Conservation (phyloP, 2,888 invertebrate genomes). For the Caenorhabditis japonica region DNA sequence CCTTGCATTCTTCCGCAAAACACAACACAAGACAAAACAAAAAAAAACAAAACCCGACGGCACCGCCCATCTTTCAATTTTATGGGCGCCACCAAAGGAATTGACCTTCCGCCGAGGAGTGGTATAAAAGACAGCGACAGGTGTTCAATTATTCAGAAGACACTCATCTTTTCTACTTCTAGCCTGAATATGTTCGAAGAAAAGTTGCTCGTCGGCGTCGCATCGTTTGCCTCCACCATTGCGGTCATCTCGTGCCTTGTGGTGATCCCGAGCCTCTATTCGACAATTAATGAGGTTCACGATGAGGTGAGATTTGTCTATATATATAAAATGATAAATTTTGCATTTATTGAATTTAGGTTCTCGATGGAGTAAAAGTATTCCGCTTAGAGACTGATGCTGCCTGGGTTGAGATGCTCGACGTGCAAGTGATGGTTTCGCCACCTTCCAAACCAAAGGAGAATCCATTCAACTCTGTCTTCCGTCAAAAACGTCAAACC, state of each 20-base stretch:
- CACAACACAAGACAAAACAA: neutral
- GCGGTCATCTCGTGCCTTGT: constrained; percentile 67
- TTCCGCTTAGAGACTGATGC: constrained; percentile 69
- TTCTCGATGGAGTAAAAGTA: constrained; percentile 66
- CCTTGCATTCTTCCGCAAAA: no score
- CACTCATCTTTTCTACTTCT: no score
- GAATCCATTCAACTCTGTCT: constrained; percentile 67
- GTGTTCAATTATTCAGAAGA: constrained; percentile 11
- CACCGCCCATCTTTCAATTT: constrained; percentile 18
- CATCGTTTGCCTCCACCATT: constrained; percentile 59
- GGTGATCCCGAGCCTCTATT: constrained; percentile 73
- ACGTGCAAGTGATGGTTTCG: constrained; percentile 69
- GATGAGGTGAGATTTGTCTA: constrained; percentile 41
- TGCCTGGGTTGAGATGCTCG: constrained; percentile 69
- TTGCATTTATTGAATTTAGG: constrained; percentile 30
- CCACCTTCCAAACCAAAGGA: constrained; percentile 69
- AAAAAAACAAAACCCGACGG: constrained; percentile 31
- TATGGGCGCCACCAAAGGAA: constrained; percentile 43
- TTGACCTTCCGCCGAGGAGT: constrained; percentile 45
- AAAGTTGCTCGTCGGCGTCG: constrained; percentile 63
- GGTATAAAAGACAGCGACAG: constrained; percentile 43
- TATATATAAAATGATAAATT: neutral
- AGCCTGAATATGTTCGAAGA: constrained; percentile 63
- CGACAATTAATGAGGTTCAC: constrained; percentile 71
- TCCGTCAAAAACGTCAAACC: constrained; percentile 66